These are phyloP conservation scores for Limnephilus lunatus DNA, from an alignment of 2,888 invertebrate species.

Conservation along the genomic window DNA sequence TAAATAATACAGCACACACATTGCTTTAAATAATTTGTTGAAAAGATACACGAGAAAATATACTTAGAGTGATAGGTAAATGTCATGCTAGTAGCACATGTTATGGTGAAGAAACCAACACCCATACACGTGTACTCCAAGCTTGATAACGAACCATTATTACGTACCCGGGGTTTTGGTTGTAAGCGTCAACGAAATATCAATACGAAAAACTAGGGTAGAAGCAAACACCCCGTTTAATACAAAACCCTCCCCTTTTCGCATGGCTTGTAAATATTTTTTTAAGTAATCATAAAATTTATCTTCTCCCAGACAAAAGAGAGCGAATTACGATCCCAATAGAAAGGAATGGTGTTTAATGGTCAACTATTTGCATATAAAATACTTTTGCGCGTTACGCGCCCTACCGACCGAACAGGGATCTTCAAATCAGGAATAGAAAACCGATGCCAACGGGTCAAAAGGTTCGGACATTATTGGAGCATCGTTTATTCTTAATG, in stretches of 20 bases:
- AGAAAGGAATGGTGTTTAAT: slow-evolving; percentile 61
- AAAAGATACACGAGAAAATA: background rate
- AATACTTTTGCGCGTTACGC: slow-evolving; percentile 52
- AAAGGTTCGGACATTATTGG: slow-evolving; percentile 22
- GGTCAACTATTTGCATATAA: slow-evolving; percentile 62
- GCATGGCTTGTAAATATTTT: slow-evolving; percentile 15
- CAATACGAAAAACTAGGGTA: slow-evolving; percentile 4
- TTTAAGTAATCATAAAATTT: slow-evolving; percentile 50
- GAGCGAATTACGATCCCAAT: slow-evolving; percentile 31
- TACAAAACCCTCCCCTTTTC: background rate
- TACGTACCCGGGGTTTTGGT: background rate
- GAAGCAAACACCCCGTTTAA: background rate
- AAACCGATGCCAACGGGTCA: slow-evolving; percentile 29
- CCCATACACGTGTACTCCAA: background rate
- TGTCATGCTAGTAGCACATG: slow-evolving; percentile 7
- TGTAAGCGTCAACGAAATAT: background rate
- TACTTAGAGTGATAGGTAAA: background rate
- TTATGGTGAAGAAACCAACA: slow-evolving; percentile 7
- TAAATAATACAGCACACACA: background rate
- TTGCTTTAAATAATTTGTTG: background rate
- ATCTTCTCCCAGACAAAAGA: slow-evolving; percentile 40
- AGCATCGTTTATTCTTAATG: background rate
- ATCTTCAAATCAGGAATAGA: slow-evolving; percentile 30
- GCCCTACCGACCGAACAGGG: background rate
- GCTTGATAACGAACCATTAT: background rate